These are phyloP conservation scores for Steinernema hermaphroditum DNA, from an alignment of 2,888 invertebrate species.

Conservation along the genomic window DNA sequence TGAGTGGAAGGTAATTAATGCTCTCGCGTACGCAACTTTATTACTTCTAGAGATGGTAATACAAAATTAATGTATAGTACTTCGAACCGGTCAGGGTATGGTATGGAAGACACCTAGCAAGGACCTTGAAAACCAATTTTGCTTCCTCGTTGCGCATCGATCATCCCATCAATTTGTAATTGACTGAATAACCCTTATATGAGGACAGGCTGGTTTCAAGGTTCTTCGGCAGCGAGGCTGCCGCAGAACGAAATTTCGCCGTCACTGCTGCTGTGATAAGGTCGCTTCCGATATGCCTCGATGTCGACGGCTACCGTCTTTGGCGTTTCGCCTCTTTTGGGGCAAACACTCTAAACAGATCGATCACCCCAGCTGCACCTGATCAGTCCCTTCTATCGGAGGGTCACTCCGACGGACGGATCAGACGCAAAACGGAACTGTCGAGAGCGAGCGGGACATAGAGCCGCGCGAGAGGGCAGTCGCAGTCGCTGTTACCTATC, in stretches of 20 bases:
- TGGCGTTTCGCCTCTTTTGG: neutral
- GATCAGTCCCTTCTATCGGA: neutral
- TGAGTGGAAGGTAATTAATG: neutral
- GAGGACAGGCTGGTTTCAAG: conserved; percentile 29
- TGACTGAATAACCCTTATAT: conserved; percentile 31
- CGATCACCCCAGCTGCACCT: conserved; percentile 11
- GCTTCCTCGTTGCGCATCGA: conserved; percentile 30
- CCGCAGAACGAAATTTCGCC: neutral
- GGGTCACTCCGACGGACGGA: conserved; percentile 5
- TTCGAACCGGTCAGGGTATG: too few species aligned
- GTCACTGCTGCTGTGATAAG: neutral
- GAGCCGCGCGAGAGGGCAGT: conserved; percentile 27
- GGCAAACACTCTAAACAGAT: neutral
- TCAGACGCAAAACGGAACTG: conserved; percentile 24
- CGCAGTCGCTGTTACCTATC: conserved; percentile 20
- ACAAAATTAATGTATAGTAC: too few species aligned
- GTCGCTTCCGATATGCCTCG: neutral
- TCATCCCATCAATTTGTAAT: conserved; percentile 31
- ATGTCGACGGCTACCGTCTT: neutral
- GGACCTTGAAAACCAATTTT: conserved; percentile 30
- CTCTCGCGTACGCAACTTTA: neutral
- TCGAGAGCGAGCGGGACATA: conserved; percentile 7
- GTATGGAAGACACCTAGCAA: conserved; percentile 14
- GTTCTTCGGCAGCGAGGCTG: conserved; percentile 3
- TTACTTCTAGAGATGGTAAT: neutral